A percentile compares a stretch with the other conserved stretches of the same genome.
Evolutionary conservation across 2,888 invertebrate genomes (phyloP).

Genomic region (Microctonus hyperodae): DNA sequence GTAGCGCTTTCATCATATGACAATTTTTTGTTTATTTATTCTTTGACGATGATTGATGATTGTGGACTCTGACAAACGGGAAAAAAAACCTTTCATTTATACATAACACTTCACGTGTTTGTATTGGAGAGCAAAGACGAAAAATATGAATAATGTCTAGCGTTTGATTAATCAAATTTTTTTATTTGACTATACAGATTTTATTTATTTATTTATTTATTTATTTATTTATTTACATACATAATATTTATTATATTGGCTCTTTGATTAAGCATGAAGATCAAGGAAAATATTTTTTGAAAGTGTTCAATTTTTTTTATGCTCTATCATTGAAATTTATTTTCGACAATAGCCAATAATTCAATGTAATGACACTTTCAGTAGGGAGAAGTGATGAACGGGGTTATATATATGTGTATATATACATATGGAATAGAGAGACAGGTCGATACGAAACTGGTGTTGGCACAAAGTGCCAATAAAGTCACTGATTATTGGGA

Average conservation of each 20-base stretch:
- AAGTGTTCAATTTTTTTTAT: neutral
- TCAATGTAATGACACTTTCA: constrained; percentile 5
- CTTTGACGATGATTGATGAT: constrained; percentile 26
- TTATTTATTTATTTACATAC: neutral
- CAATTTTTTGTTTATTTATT: constrained; percentile 6
- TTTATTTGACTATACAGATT: too few species aligned
- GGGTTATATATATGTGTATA: constrained; percentile 3
- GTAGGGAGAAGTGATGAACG: neutral
- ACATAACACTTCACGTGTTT: neutral
- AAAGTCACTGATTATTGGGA: constrained; percentile 38
- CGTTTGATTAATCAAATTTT: neutral
- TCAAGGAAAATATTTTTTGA: neutral
- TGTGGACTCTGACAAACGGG: neutral
- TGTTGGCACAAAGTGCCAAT: constrained; percentile 40
- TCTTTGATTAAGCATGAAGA: neutral
- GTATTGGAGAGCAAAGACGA: constrained; percentile 7
- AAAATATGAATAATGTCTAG: constrained; percentile 13
- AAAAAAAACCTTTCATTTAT: constrained; percentile 20
- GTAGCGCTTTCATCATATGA: constrained; percentile 1
- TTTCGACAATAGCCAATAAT: constrained; percentile 34
- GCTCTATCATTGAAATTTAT: constrained; percentile 2
- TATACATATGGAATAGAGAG: too few species aligned
- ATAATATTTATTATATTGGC: neutral
- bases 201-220: neutral
- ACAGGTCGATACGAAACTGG: constrained; percentile 18